Conservation (phyloP, 1,140 invertebrate genomes). For the Achatina immaculata region DNA sequence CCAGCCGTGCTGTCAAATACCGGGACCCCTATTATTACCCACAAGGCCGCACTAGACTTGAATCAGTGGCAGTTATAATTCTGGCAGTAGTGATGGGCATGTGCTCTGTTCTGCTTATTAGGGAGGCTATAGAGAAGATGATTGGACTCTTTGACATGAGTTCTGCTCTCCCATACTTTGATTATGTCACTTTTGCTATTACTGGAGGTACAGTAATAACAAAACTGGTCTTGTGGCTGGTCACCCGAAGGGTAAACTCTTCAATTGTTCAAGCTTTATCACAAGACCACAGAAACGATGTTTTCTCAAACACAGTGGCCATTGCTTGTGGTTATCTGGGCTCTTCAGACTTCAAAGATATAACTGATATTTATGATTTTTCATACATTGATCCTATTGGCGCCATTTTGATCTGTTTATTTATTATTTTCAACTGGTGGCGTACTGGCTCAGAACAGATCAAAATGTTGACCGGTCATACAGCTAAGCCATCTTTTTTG, state of each 20-base stretch:
- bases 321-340: slow-evolving; percentile 43
- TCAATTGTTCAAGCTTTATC: slow-evolving; percentile 67
- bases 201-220: slow-evolving; percentile 59
- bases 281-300: slow-evolving; percentile 73
- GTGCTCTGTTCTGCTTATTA: slow-evolving; percentile 70
- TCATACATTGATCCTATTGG: slow-evolving; percentile 72
- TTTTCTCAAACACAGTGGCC: slow-evolving; percentile 68
- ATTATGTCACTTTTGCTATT: slow-evolving; percentile 66
- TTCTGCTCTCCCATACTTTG: slow-evolving; percentile 43
- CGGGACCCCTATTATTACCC: slow-evolving; percentile 72
- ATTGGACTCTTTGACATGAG: slow-evolving; percentile 46
- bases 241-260: slow-evolving; percentile 62
- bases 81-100: slow-evolving; percentile 72
- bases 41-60: slow-evolving; percentile 70
- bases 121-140: slow-evolving; percentile 67
- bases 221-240: slow-evolving; percentile 68
- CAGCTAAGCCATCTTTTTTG: slow-evolving; percentile 65
- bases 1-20: slow-evolving; percentile 67
- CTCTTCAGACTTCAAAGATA: slow-evolving; percentile 50
- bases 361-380: slow-evolving; percentile 46
- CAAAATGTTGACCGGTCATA: slow-evolving; percentile 65
- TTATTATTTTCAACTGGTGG: slow-evolving; percentile 70
- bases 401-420: slow-evolving; percentile 71
- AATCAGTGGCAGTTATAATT: slow-evolving; percentile 71
- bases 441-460: slow-evolving; percentile 63